Evolutionary conservation across 1,140 invertebrate genomes (phyloP).

Genomic region (Elymnias hypermnestra): DNA sequence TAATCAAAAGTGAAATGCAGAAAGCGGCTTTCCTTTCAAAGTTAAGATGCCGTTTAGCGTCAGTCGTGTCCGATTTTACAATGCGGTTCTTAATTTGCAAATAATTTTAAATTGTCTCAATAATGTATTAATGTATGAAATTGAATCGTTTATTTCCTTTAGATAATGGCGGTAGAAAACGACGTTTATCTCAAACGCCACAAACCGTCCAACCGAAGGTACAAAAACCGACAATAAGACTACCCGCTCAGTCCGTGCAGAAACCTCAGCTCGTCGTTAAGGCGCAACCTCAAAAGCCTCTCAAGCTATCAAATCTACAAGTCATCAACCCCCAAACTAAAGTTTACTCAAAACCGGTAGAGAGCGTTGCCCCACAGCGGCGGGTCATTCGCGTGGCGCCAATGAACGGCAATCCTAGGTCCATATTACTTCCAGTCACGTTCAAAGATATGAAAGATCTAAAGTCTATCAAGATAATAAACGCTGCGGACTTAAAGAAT

Average conservation of each 20-base stretch:
- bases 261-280: constrained; percentile 65
- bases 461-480: constrained; percentile 84
- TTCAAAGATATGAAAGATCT: constrained; percentile 82
- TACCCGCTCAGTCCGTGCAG: constrained; percentile 33
- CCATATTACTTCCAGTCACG: constrained; percentile 82
- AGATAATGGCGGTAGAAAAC: constrained; percentile 60
- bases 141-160: constrained; percentile 3
- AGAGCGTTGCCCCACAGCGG: constrained; percentile 61
- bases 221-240: constrained; percentile 53
- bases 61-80: too few species aligned
- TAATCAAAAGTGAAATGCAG: too few species aligned
- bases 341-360: constrained; percentile 61
- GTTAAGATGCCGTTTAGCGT: too few species aligned
- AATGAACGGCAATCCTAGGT: constrained; percentile 78
- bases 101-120: too few species aligned
- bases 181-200: constrained; percentile 53
- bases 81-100: too few species aligned
- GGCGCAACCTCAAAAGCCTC: constrained; percentile 59
- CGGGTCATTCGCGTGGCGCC: constrained; percentile 77
- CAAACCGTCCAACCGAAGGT: constrained; percentile 63
- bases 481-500: constrained; percentile 77
- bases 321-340: constrained; percentile 59
- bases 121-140: too few species aligned
- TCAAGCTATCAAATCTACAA: constrained; percentile 64
- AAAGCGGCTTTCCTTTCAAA: too few species aligned